A percentile compares a stretch with the other conserved stretches of the same genome.
Conservation (phyloP, 2,113 vertebrate genomes). For the Sturnira hondurensis region DNA sequence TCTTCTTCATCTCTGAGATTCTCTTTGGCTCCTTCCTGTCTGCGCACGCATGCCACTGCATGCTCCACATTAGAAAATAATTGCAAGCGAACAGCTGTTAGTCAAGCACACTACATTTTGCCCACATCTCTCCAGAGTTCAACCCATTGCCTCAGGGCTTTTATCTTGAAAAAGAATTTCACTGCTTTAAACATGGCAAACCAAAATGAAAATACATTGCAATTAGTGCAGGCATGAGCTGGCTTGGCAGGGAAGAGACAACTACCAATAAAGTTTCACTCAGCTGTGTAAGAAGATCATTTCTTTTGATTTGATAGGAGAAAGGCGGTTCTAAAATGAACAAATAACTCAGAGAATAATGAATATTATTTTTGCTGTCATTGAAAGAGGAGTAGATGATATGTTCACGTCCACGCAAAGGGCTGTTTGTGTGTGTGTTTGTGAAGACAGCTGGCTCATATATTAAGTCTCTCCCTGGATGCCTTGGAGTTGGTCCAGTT, state of each 20-base stretch:
- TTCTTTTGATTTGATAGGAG: conserved; percentile 3
- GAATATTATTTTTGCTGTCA: background rate
- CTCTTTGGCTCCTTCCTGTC: conserved; percentile 63
- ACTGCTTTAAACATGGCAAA: conserved; percentile 14
- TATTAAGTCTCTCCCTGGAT: background rate
- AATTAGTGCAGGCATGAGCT: background rate
- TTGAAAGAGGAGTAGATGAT: background rate
- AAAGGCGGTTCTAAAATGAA: background rate
- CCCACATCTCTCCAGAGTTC: conserved; percentile 44
- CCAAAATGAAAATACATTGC: background rate
- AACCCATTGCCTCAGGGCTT: background rate
- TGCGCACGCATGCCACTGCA: background rate
- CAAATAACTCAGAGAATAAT: background rate
- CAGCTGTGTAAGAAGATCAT: background rate
- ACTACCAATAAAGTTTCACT: background rate
- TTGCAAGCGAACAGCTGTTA: conserved; percentile 50
- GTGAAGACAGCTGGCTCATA: background rate
- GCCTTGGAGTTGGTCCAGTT: background rate
- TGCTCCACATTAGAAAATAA: conserved; percentile 48
- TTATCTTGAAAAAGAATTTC: conserved; percentile 57
- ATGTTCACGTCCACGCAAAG: too few relatives aligned
- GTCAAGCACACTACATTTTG: background rate
- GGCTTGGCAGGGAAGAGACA: background rate
- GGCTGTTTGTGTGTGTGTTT: background rate
- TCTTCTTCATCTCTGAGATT: conserved; percentile 18